Evolutionary conservation across 1,140 invertebrate genomes (phyloP), one percentile per base, ranked within the genome.

Genomic region (Euura saliciscinereae): DNA sequence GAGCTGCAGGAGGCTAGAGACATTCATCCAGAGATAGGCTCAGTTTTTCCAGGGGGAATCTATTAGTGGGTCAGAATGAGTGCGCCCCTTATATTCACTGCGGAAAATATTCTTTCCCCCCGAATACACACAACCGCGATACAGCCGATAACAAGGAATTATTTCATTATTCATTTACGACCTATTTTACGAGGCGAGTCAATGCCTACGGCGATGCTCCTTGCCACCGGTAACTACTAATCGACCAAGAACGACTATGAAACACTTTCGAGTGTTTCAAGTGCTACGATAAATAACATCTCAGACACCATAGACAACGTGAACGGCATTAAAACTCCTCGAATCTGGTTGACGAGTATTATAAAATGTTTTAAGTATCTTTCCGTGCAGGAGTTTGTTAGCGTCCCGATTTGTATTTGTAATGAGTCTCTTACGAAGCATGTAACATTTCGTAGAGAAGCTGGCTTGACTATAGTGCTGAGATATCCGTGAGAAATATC

Each of bases 1-100:
- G 71, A 68, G 70, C 51, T 11, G 6, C 51, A n/a, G 28, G 28
- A 28, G 28, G 28, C 28, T 28, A 28, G 68, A 72, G 71, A 75
- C 75, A 81, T 82, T 80, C 79, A 81, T 81, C 69, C 68, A 66
- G 45, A 81, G 79, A 83, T 83, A 82, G 66, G 79, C 78, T 75
- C 71, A 13, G 51, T n/a, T 59, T 59, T 59, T n/a, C 51, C 51
- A 28, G 51, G 66, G 80, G 73, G 77, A 83, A 78, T 82, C 75
- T 79, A 79, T 81, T 79, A 79, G 71, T 73, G 68, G 51, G 71
- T 65, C 71, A 65, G 13, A 75, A 79, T 79, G 66, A 76, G 80
- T 81, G 75, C 59, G 71, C 28, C 74, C 71, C 73, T 81, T 82
- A 81, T n/a, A 59, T 11, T 6, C 51, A 8, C 51, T 4, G 8